Percentiles rank a stretch among this genome's conserved stretches.
phyloP scores from a whole-genome alignment of 1,140 invertebrate species.

The Pectinophora gossypiella region DNA sequence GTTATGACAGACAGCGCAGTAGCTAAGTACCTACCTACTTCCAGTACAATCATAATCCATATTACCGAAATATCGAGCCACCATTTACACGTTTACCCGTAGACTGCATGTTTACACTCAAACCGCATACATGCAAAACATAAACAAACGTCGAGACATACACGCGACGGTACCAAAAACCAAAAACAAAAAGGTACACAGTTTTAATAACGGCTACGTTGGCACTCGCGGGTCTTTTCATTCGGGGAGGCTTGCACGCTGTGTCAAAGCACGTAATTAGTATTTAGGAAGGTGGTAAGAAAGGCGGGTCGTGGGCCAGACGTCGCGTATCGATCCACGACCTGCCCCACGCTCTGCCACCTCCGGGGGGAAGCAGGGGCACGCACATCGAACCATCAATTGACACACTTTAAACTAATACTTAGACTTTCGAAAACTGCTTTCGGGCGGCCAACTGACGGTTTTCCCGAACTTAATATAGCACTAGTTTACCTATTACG shows the following conservation, averaged over 20 bases:
- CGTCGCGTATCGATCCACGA: conserved; percentile 71
- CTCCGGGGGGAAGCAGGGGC: conserved; percentile 43
- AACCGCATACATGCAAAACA: not conserved
- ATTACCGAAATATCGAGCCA: no score
- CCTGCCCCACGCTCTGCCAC: conserved; percentile 60
- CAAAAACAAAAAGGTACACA: conserved; percentile 49
- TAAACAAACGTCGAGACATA: conserved; percentile 16
- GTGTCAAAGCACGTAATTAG: conserved; percentile 75
- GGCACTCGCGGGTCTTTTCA: conserved; percentile 63
- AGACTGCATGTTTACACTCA: not conserved
- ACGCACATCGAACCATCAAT: conserved; percentile 72
- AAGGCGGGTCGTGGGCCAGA: conserved; percentile 71
- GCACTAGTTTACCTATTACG: no score
- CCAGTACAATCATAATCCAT: no score
- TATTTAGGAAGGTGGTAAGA: conserved; percentile 75
- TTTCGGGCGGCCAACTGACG: no score
- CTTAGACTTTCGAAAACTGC: conserved; percentile 53
- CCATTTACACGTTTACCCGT: no score
- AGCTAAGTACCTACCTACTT: no score
- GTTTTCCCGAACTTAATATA: no score
- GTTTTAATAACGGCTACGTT: conserved; percentile 53
- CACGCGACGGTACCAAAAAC: conserved; percentile 31
- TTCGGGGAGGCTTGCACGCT: conserved; percentile 57
- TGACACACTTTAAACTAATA: conserved; percentile 73
- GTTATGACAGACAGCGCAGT: no score